phyloP scores from a whole-genome alignment of 2,888 invertebrate species.

The Ferrisia virgata region DNA sequence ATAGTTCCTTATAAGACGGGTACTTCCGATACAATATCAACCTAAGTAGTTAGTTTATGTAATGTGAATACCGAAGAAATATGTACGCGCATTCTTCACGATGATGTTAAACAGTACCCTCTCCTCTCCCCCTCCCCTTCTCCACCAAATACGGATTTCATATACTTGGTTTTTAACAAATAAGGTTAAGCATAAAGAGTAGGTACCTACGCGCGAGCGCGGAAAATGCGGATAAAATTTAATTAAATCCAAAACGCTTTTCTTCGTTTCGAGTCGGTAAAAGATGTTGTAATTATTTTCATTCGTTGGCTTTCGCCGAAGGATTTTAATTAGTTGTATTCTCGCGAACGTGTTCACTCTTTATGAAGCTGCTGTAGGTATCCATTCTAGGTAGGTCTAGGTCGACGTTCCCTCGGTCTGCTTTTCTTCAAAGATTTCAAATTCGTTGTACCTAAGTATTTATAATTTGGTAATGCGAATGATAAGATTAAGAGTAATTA shows the following conservation, averaged over 20 bases:
- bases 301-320: background rate
- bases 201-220: background rate
- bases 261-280: background rate
- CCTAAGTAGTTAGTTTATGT: background rate
- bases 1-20: too few species aligned
- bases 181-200: too few species aligned
- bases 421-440: too few species aligned
- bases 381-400: too few species aligned
- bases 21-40: background rate
- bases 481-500: background rate
- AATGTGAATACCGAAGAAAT: background rate
- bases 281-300: conserved; percentile 3
- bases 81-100: background rate
- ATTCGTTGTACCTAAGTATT: background rate
- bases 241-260: background rate
- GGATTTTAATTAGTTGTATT: conserved; percentile 13
- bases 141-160: background rate
- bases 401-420: too few species aligned
- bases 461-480: background rate
- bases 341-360: background rate
- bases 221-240: background rate
- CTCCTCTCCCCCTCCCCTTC: too few species aligned
- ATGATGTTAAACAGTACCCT: background rate
- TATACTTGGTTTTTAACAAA: too few species aligned
- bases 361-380: too few species aligned